Percentiles rank a stretch among this genome's conserved stretches.
Evolutionary conservation across 2,797 vertebrate species (phyloP).

Genomic region (Danio albolineatus): DNA sequence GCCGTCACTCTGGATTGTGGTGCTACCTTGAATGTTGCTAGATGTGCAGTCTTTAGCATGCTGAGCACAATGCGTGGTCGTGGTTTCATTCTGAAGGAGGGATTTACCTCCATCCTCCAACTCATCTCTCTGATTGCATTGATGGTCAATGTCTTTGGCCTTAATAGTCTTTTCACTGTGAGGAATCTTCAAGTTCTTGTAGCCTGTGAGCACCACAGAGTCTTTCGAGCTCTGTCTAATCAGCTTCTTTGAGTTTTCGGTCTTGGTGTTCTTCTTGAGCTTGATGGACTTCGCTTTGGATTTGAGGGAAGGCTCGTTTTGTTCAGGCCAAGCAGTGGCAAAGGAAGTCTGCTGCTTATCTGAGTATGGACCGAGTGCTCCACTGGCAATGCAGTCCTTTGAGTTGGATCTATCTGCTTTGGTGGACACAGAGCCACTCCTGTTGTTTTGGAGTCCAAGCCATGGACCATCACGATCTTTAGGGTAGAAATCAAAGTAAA

Average conservation of each 20-base stretch:
- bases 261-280: constrained; percentile 92
- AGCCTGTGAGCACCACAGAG: constrained; percentile 94
- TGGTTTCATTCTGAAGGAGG: constrained; percentile 74
- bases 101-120: constrained; percentile 73
- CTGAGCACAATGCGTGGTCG: constrained; percentile 64
- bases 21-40: constrained; percentile 71
- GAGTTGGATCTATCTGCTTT: constrained; percentile 86
- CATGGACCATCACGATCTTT: constrained; percentile 94
- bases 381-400: constrained; percentile 82
- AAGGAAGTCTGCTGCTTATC: constrained; percentile 78
- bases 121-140: constrained; percentile 80
- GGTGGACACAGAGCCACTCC: constrained; percentile 80
- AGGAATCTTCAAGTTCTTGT: constrained; percentile 92
- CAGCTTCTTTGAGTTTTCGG: constrained; percentile 92
- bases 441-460: constrained; percentile 86
- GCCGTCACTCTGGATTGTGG: constrained; percentile 72
- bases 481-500: constrained; percentile 45
- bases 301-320: constrained; percentile 87
- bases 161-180: constrained; percentile 80
- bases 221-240: constrained; percentile 94
- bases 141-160: constrained; percentile 81
- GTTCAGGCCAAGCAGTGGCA: constrained; percentile 82
- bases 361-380: constrained; percentile 80
- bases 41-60: constrained; percentile 71
- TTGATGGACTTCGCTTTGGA: constrained; percentile 95